Conservation (phyloP, 2,113 vertebrate genomes). For the Gobius niger region DNA sequence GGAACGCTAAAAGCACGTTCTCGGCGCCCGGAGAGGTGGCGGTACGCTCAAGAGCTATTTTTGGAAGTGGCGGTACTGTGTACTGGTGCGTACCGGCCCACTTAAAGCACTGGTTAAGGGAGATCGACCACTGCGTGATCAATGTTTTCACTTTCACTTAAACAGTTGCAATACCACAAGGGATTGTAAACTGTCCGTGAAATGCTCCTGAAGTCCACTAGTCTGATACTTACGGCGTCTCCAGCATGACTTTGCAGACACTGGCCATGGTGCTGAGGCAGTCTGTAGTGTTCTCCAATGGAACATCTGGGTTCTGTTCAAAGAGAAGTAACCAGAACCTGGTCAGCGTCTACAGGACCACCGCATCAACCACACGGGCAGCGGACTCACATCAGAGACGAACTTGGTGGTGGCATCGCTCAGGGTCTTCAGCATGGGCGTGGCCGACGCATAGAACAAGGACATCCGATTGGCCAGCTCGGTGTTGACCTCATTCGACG, state of each 20-base stretch:
- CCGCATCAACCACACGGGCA: neutral
- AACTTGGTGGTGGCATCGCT: conserved; percentile 67
- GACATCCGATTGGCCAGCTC: conserved; percentile 72
- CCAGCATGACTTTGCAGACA: conserved; percentile 11
- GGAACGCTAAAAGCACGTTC: too few species aligned
- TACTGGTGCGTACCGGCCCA: too few species aligned
- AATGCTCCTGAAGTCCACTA: neutral
- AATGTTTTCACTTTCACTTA: too few species aligned
- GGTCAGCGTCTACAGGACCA: neutral
- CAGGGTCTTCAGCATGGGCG: conserved; percentile 67
- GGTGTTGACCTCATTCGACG: conserved; percentile 58
- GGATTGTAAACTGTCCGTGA: too few species aligned
- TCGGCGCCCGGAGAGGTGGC: too few species aligned
- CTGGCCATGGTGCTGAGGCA: conserved; percentile 8
- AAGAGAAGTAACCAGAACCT: neutral
- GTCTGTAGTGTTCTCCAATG: conserved; percentile 5
- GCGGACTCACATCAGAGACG: conserved; percentile 58
- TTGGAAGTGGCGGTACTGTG: too few species aligned
- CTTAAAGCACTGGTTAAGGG: too few species aligned
- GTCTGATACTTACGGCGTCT: neutral
- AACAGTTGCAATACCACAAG: too few species aligned
- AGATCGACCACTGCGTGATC: too few species aligned
- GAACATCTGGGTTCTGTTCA: conserved; percentile 3
- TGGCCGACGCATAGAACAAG: conserved; percentile 64
- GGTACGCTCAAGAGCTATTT: too few species aligned